Evolutionary conservation across 2,113 vertebrate species (phyloP).

Genomic region (Archilochus colubris): DNA sequence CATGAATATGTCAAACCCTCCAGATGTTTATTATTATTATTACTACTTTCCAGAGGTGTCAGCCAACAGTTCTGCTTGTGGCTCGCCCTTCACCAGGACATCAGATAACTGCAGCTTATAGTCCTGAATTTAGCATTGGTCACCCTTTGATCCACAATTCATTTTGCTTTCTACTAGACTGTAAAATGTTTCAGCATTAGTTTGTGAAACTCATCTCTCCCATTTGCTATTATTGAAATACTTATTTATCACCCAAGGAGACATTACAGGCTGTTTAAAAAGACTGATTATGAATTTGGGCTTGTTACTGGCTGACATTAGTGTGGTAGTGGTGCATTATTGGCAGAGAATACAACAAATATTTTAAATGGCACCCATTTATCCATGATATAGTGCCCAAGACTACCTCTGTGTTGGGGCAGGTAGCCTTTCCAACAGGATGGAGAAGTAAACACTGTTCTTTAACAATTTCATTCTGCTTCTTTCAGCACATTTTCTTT

Average conservation of each 20-base stretch:
- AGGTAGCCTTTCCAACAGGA: background rate
- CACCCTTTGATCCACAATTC: background rate
- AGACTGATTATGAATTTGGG: background rate
- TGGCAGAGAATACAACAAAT: background rate
- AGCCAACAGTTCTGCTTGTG: constrained; percentile 20
- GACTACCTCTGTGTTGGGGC: background rate
- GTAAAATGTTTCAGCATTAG: background rate
- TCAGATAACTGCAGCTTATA: background rate
- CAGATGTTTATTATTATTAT: constrained; percentile 52
- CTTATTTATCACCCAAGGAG: background rate
- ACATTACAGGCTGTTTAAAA: background rate
- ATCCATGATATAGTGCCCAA: background rate
- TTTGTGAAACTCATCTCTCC: background rate
- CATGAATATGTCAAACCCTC: constrained; percentile 21
- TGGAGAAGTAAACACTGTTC: background rate
- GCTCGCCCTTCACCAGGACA: background rate
- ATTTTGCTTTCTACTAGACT: background rate
- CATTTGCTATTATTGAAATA: background rate
- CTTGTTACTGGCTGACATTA: background rate
- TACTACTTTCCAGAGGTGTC: constrained; percentile 35
- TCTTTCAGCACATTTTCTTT: background rate
- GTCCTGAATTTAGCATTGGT: background rate
- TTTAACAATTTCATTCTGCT: background rate
- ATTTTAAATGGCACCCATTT: background rate
- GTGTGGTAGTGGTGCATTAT: background rate